phyloP scores from a whole-genome alignment of 2,797 vertebrate species.

The Darevskia mixta region DNA sequence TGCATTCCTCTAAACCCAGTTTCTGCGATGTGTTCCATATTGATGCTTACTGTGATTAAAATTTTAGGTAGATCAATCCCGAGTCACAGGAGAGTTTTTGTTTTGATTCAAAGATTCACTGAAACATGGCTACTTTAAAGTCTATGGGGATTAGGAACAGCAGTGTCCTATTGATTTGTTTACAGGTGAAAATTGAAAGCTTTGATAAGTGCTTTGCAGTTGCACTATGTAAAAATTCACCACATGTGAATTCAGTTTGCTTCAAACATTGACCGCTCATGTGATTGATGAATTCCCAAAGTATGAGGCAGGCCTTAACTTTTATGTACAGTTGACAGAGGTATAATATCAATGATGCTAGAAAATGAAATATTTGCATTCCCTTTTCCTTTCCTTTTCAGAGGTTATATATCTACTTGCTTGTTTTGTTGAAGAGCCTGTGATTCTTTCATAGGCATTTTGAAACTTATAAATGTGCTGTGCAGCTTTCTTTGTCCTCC shows the following conservation, averaged over 20 bases:
- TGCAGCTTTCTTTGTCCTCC: background rate
- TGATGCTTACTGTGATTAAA: background rate
- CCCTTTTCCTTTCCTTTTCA: background rate
- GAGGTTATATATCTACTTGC: background rate
- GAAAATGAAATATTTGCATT: background rate
- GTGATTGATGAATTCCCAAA: background rate
- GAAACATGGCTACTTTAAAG: background rate
- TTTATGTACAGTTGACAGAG: background rate
- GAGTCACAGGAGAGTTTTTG: background rate
- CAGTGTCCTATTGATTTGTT: background rate
- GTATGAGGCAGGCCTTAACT: background rate
- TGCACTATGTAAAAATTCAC: background rate
- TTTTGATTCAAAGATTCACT: background rate
- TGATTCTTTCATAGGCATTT: background rate
- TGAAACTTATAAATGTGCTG: background rate
- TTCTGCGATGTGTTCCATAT: background rate
- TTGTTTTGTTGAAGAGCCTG: background rate
- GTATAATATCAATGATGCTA: background rate
- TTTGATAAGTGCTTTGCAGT: background rate
- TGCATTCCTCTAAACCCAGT: background rate
- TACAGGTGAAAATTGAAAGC: background rate
- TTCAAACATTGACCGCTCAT: background rate
- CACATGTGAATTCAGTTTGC: background rate
- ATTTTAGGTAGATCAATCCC: background rate
- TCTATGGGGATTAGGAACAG: background rate